Evolutionary conservation across 2,113 vertebrate species (phyloP).

Genomic region (Notiomystis cincta): DNA sequence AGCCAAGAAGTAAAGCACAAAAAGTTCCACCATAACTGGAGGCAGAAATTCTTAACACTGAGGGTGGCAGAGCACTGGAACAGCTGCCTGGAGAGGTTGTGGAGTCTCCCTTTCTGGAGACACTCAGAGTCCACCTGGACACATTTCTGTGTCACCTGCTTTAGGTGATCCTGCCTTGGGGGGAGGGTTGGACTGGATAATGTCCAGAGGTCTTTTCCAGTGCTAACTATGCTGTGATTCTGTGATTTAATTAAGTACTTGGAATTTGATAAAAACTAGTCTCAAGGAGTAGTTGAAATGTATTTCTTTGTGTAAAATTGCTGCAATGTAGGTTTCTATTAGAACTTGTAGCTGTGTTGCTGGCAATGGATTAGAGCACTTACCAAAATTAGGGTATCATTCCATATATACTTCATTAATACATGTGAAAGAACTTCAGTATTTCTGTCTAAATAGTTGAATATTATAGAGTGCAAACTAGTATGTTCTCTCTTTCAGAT

Average conservation of each 20-base stretch:
- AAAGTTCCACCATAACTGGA: neutral
- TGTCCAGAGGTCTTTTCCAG: neutral
- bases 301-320: neutral
- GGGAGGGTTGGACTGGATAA: neutral
- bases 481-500: slow-evolving; percentile 10
- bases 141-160: neutral
- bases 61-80: neutral
- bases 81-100: neutral
- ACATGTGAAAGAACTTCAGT: neutral
- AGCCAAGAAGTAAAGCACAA: fast-evolving
- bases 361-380: neutral
- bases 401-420: neutral
- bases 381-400: neutral
- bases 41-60: neutral
- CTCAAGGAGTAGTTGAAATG: neutral
- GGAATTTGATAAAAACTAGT: neutral
- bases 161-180: neutral
- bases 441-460: neutral
- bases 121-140: neutral
- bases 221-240: neutral
- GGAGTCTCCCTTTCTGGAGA: neutral
- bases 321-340: neutral
- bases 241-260: neutral
- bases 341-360: neutral
- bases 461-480: neutral